phyloP scores from a whole-genome alignment of 2,888 invertebrate genomes.

The Ctena decussata region DNA sequence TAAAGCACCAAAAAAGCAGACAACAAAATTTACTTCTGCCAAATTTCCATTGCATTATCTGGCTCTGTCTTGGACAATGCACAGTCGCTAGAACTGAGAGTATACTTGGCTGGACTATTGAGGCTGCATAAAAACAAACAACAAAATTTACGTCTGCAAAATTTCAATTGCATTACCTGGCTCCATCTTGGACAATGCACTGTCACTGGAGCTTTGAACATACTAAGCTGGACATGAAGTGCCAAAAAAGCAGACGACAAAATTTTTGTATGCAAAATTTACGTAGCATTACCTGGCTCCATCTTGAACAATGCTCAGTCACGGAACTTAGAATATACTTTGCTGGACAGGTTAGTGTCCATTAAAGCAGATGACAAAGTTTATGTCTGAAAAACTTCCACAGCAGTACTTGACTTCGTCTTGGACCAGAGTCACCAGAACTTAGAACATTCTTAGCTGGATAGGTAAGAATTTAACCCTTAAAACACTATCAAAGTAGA shows the following conservation, averaged over 20 bases:
- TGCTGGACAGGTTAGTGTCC: too few relatives aligned
- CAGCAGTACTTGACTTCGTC: neutral
- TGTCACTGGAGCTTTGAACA: neutral
- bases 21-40: too few relatives aligned
- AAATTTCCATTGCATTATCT: slow-evolving; percentile 97
- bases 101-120: neutral
- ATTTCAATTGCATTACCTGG: slow-evolving; percentile 98
- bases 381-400: neutral
- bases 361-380: too few relatives aligned
- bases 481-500: too few relatives aligned
- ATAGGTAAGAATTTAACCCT: too few relatives aligned
- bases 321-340: too few relatives aligned
- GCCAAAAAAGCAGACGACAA: neutral
- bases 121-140: too few relatives aligned
- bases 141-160: too few relatives aligned
- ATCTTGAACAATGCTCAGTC: too few relatives aligned
- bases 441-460: slow-evolving; percentile 97
- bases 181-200: slow-evolving; percentile 88
- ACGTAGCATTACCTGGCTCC: too few relatives aligned
- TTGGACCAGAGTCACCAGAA: slow-evolving; percentile 88
- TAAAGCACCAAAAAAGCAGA: too few relatives aligned
- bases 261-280: too few relatives aligned
- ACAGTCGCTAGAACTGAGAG: slow-evolving; percentile 94
- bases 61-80: slow-evolving; percentile 99
- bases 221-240: neutral